Conservation (phyloP, 64 coral and sea anemone species). For the Catalaphyllia jardinei region DNA sequence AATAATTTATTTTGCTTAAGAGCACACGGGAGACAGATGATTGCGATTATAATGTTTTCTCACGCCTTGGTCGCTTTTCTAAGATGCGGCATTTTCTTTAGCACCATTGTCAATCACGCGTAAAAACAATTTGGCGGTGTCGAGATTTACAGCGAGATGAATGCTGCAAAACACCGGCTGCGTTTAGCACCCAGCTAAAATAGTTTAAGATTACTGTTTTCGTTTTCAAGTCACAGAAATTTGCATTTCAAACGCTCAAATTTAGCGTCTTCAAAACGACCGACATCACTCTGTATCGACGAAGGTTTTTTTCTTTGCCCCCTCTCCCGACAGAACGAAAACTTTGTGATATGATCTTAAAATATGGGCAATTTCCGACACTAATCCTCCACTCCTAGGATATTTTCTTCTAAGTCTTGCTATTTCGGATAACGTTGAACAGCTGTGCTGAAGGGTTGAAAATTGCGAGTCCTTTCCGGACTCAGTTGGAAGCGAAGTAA, state of each 20-base stretch:
- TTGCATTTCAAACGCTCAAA: conserved; percentile 32
- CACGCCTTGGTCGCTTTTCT: neutral
- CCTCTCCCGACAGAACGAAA: neutral
- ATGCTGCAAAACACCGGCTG: conserved; percentile 19
- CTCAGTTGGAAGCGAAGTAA: conserved; percentile 31
- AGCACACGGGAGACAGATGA: conserved; percentile 67
- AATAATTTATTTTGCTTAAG: conserved; percentile 67
- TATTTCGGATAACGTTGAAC: conserved; percentile 24
- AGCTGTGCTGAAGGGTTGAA: conserved; percentile 31
- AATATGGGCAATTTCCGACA: conserved; percentile 44
- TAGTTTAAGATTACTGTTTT: conserved; percentile 24
- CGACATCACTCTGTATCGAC: neutral
- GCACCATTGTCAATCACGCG: neutral
- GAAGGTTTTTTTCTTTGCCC: neutral
- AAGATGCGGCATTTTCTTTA: neutral
- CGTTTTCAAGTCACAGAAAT: conserved; percentile 17
- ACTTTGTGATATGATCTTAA: conserved; percentile 21
- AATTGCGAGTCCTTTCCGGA: conserved; percentile 17
- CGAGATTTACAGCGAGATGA: conserved; percentile 9
- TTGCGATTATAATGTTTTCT: conserved; percentile 58
- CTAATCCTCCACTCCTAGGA: neutral
- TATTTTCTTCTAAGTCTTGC: neutral
- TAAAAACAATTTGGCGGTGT: neutral
- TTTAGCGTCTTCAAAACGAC: conserved; percentile 4
- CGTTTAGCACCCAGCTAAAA: conserved; percentile 16